Base-by-base conservation (phyloP, 2,113 vertebrate genomes). In the Rhinogobius similis region DNA sequence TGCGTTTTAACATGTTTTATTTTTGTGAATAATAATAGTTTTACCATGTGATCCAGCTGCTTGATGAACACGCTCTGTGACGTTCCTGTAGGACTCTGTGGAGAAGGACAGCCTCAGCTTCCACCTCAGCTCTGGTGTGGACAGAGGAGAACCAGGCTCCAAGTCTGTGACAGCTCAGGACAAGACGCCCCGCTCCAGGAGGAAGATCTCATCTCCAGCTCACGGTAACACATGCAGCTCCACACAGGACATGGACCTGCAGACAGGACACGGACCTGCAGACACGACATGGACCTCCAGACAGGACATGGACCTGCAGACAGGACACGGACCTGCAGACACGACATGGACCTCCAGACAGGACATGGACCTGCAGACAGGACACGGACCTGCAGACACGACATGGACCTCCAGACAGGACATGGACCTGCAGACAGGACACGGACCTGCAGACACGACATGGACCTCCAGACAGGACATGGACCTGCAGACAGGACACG, bases 31-130 rank as follows among this genome's bases (percentile, higher is more conserved):
- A 36, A 36, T 36, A 36, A 5, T 7, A 36, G 5, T 36, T 36
- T 36, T 3, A 36, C 32, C 32, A 36, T 36, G 6, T 1, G 32
- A 2, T 36, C 32, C 5, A 36, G 32, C 32, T 36, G 32, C 32
- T 36, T 36, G 32, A 36, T 36, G 32, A 36, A 5, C 6, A 3
- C 9, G 5, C 5, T 36, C 9, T 70, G 9, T 77, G 29, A 69
- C 3, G 61, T 32, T 50, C 20, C 78, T 91, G 93, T 87, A 92
- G 81, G 89, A 85, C 79, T 90, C 88, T 20, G 67, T 92, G 43
- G 92, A 90, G 44, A 91, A 91, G 0, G 96, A 96, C 24, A 88
- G 78, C 0, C 38, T 97, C 67, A 90, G 80, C 39, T 97, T 97
- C 86, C 87, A 72, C 62, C 93, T 95, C 83, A 92, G 86, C 0